Conservation (phyloP, 1,140 invertebrate genomes). For the Caenorhabditis inopinata region DNA sequence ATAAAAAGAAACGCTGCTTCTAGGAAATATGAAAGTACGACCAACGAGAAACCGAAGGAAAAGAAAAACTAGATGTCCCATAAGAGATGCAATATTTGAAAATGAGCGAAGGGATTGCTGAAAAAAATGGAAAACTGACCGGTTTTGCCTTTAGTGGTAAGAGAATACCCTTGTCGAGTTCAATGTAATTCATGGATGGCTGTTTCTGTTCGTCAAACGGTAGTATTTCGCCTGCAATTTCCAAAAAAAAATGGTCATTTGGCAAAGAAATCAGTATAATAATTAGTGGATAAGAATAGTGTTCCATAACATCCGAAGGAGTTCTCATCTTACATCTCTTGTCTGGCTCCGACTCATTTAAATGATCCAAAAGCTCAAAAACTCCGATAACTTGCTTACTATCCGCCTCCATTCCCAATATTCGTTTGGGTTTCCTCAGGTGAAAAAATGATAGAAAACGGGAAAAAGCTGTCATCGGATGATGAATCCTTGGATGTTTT, state of each 20-base stretch:
- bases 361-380: slow-evolving; percentile 10
- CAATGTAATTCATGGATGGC: background rate
- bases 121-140: slow-evolving; percentile 13
- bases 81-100: too few species aligned
- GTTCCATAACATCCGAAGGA: background rate
- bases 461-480: background rate
- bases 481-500: slow-evolving; percentile 14
- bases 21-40: too few species aligned
- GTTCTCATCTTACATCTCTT: background rate
- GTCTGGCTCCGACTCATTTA: background rate
- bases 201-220: slow-evolving; percentile 3
- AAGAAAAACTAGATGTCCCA: too few species aligned
- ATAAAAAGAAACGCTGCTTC: background rate
- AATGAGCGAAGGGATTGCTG: too few species aligned
- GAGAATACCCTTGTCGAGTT: slow-evolving; percentile 11
- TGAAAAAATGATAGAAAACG: slow-evolving; percentile 18
- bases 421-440: background rate
- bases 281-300: too few species aligned
- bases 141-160: slow-evolving; percentile 3
- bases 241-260: background rate
- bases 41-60: too few species aligned
- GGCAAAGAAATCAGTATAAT: background rate
- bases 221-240: slow-evolving; percentile 9
- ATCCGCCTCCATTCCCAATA: background rate
- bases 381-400: background rate